phyloP scores from a whole-genome alignment of 2,113 vertebrate genomes.

The Cettia cetti region DNA sequence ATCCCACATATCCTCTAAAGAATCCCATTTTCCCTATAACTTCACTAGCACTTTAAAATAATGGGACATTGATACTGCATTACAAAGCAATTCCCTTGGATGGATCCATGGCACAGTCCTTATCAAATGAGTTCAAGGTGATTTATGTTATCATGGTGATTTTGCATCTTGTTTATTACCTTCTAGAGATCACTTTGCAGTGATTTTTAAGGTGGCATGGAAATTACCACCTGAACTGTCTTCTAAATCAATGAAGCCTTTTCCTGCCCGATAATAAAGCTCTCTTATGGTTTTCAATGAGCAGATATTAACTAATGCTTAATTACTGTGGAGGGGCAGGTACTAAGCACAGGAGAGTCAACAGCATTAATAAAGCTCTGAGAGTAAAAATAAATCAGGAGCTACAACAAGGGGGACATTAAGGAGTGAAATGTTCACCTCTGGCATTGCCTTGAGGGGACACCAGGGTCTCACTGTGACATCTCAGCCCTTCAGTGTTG shows the following conservation, averaged over 20 bases:
- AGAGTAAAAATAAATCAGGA: constrained; percentile 8
- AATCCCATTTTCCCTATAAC: not conserved
- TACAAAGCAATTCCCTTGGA: constrained; percentile 26
- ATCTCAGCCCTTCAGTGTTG: not conserved
- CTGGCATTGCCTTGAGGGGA: not conserved
- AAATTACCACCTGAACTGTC: constrained; percentile 55
- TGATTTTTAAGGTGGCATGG: constrained; percentile 48
- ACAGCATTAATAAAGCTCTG: constrained; percentile 19
- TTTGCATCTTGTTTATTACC: constrained; percentile 69
- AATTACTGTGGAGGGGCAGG: constrained; percentile 38
- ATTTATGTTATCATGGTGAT: constrained; percentile 58
- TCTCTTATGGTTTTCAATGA: constrained; percentile 28
- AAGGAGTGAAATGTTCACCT: not conserved
- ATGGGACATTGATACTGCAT: constrained; percentile 32
- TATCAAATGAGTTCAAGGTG: not conserved
- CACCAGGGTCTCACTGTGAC: not conserved
- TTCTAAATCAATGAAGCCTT: constrained; percentile 59
- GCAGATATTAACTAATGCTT: constrained; percentile 52
- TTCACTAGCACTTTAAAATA: constrained; percentile 37
- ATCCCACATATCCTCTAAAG: not conserved
- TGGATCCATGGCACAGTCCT: not conserved
- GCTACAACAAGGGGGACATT: not conserved
- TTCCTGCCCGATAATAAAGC: constrained; percentile 33
- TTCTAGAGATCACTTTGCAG: constrained; percentile 57
- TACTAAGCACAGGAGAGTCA: constrained; percentile 24